These are phyloP conservation scores for Melanotaenia boesemani DNA, from an alignment of 2,797 vertebrate genomes.

Conservation along the genomic window DNA sequence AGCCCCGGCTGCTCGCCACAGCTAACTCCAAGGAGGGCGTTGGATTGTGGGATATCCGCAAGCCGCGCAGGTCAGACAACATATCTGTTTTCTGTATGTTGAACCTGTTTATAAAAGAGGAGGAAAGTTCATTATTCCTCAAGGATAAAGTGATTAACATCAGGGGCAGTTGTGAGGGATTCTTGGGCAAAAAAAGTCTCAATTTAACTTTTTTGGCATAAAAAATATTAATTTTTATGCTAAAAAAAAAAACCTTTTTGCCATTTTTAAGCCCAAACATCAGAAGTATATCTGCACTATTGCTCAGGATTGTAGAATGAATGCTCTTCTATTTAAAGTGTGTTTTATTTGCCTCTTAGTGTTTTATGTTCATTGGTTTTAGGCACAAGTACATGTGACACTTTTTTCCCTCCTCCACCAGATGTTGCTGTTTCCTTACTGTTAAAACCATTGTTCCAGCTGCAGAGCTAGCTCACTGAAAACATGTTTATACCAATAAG, in stretches of 20 bases:
- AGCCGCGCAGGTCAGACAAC: conserved; percentile 91
- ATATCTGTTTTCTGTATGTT: not conserved
- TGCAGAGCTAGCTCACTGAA: not conserved
- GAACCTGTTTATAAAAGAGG: not conserved
- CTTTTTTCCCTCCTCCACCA: conserved; percentile 36
- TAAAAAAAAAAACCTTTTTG: too few species aligned
- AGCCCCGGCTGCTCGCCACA: conserved; percentile 95
- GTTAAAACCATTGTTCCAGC: not conserved
- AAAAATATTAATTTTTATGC: too few species aligned
- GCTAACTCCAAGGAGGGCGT: conserved; percentile 99
- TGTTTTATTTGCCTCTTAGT: not conserved
- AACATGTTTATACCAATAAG: conserved; percentile 29
- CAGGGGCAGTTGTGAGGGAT: too few species aligned
- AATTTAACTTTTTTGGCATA: too few species aligned
- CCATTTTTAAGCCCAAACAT: too few species aligned
- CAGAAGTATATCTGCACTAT: too few species aligned
- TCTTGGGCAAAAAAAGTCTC: too few species aligned
- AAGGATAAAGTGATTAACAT: too few species aligned
- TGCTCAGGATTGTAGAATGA: too few species aligned
- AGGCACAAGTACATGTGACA: not conserved
- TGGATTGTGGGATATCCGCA: conserved; percentile 98
- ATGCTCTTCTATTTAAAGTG: not conserved
- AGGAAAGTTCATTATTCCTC: too few species aligned
- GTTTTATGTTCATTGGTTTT: not conserved
- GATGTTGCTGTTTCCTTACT: conserved; percentile 29